A percentile compares a stretch with the other conserved stretches of the same genome.
These are phyloP conservation scores for Celastrina argiolus DNA, from an alignment of 2,888 invertebrate species.

Conservation along the genomic window DNA sequence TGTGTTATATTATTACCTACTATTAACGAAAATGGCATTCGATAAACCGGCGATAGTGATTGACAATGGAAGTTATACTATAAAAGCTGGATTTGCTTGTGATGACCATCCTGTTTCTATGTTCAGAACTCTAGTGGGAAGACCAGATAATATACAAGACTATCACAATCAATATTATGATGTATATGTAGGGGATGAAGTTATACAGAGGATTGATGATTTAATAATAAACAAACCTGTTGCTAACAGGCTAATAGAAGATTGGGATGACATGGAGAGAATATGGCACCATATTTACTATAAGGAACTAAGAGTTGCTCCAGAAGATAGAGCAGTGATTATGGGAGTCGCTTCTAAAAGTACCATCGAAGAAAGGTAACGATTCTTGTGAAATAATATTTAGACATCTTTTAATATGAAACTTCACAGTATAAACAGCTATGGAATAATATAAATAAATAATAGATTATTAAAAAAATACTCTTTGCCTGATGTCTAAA, in stretches of 20 bases:
- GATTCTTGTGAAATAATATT: constrained; percentile 22
- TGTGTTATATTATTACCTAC: no score
- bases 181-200: constrained; percentile 55
- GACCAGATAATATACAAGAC: constrained; percentile 52
- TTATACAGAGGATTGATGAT: constrained; percentile 41
- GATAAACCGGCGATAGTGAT: constrained; percentile 60
- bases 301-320: constrained; percentile 59
- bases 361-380: constrained; percentile 55
- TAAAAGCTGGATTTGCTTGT: constrained; percentile 64
- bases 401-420: no score
- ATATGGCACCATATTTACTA: constrained; percentile 63
- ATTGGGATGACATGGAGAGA: constrained; percentile 69
- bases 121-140: constrained; percentile 57
- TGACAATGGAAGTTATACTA: constrained; percentile 57
- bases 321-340: constrained; percentile 58
- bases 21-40: constrained; percentile 43
- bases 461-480: no score
- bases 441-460: no score
- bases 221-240: constrained; percentile 50
- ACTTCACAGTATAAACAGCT: no score
- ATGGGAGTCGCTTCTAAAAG: constrained; percentile 43
- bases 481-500: no score
- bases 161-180: constrained; percentile 55
- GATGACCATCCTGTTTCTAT: constrained; percentile 66
- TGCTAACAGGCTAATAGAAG: constrained; percentile 47